phyloP scores from a whole-genome alignment of 2,797 vertebrate species.

The Fratercula arctica region DNA sequence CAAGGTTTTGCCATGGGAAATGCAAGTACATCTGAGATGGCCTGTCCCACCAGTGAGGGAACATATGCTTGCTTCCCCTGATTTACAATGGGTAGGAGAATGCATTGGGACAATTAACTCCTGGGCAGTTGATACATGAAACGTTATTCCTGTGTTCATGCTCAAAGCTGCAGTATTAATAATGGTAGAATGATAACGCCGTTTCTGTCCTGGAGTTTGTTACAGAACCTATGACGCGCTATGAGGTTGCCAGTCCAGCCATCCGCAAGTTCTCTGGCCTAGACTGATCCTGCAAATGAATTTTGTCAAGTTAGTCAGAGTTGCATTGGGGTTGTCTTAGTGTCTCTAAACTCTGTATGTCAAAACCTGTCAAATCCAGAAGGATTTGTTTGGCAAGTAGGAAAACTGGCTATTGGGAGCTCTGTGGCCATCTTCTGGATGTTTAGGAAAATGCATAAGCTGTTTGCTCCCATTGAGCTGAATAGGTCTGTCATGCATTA shows the following conservation, averaged over 20 bases:
- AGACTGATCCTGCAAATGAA: background rate
- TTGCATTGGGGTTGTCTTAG: background rate
- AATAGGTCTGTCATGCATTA: background rate
- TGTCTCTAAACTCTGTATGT: background rate
- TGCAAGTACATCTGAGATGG: background rate
- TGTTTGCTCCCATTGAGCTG: background rate
- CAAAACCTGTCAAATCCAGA: background rate
- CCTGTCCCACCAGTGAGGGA: background rate
- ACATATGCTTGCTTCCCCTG: background rate
- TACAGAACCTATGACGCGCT: background rate
- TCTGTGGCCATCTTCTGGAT: slow-evolving; percentile 68
- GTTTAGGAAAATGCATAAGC: slow-evolving; percentile 32
- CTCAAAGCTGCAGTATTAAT: background rate
- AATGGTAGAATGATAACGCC: background rate
- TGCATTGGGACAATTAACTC: background rate
- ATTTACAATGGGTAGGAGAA: background rate
- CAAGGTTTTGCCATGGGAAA: background rate
- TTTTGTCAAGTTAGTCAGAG: background rate
- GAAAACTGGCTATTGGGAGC: background rate
- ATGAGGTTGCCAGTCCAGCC: background rate
- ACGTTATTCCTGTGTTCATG: background rate
- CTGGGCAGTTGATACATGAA: background rate
- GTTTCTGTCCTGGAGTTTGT: background rate
- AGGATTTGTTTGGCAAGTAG: background rate
- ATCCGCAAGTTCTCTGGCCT: background rate